Evolutionary conservation across 2,888 invertebrate species (phyloP), one percentile per base, ranked within the genome.

Genomic region (Sylvicola cinctus): DNA sequence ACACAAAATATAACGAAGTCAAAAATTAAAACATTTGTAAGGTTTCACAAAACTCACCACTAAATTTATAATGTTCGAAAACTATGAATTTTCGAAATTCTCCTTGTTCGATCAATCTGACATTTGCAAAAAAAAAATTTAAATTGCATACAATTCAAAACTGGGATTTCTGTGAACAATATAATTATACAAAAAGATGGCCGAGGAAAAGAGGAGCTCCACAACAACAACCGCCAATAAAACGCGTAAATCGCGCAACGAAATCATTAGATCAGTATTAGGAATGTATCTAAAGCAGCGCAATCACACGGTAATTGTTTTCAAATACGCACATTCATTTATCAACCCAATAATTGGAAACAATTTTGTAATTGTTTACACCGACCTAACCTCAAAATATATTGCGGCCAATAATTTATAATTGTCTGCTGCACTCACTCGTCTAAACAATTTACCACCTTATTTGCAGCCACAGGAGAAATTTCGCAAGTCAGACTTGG

Each of bases 381-480:
- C 25, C 10, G 10, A 25, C 25, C n/a, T 27, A 27, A 27, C 27
- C 27, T 6, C n/a, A 27, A 27, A 27, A 27, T 27, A 27, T 12
- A 27, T n/a, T n/a, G n/a, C n/a, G n/a, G n/a, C n/a, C n/a, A n/a
- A n/a, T n/a, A n/a, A n/a, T n/a, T n/a, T 8, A 27, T 6, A 27
- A 27, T 27, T 27, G n/a, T 25, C 25, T 8, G 10, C 25, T 25
- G 6, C 25, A 25, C 27, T 6, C 4, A n/a, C n/a, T n/a, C 13
- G n/a, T 12, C 10, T 25, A 25, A 25, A 8, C 10, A 25, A 25
- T 8, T 10, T 8, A 25, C 25, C 7, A 25, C 25, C 25, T 8
- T 12, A 27, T 51, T 55, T 47, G 17, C 45, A 75, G 74, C 69
- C 72, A 45, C 60, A 61, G 40, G 74, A 75, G 46, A 53, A 67